Base-by-base conservation (phyloP, 2,113 vertebrate species). In the Prietella phreatophila region DNA sequence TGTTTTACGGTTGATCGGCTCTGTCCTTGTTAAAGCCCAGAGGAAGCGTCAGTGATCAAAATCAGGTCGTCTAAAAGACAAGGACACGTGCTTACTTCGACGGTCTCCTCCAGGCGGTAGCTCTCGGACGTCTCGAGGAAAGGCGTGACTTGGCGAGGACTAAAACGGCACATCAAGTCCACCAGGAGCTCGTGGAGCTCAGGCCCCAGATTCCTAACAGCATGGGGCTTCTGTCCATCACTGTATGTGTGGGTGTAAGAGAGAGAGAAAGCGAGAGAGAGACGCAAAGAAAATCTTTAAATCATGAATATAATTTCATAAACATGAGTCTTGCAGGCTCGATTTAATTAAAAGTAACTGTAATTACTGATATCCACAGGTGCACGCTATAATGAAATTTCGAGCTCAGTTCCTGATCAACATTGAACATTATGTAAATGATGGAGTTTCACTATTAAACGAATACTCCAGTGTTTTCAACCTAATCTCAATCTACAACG, bases 71-170 rank as follows among this genome's bases (percentile, higher is more conserved):
- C 2, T 60, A 50, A 76, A 82, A 58, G 42, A 82, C 9, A 85
- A 79, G 14, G 82, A 27, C 39, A 60, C n/a, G 27, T 13, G 7
- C 56, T 71, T 89, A 99, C 98, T 93, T 97, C 95, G 91, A 98
- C 95, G 85, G 97, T 95, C 91, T 98, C 97, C 89, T 99, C 97
- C 82, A 99, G 93, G 25, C 97, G 95, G 93, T 97, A 99, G 91
- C 93, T 94, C 88, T 97, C 96, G 53, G 98, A 96, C 36, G 94
- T 95, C 87, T 93, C 94, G 27, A 99, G 95, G 0, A 96, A 98
- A 85, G 93, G 92, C 88, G 94, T 94, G 84, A 98, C 97, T 55
- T 97, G 90, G 25, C 93, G 86, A 30, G 97, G 97, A 75, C 86
- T 95, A 87, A 97, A 97, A 75, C 95, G 96, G 89, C 98, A 98